Evolutionary conservation across 2,797 vertebrate species (phyloP).

Genomic region (Monodelphis domestica): DNA sequence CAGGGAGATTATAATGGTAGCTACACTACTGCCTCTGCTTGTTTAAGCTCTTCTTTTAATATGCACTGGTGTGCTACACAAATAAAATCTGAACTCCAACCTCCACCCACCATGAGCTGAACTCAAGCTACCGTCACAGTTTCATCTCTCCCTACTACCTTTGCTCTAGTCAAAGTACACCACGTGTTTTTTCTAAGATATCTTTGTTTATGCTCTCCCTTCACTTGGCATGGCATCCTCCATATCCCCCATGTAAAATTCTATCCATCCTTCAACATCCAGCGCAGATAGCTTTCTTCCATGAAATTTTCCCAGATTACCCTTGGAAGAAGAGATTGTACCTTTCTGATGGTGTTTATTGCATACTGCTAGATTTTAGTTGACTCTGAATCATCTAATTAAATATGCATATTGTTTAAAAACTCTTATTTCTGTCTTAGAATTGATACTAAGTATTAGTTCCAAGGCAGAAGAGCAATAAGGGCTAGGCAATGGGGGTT

Average conservation of each 20-base stretch:
- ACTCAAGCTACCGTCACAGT: not conserved
- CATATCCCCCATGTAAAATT: not conserved
- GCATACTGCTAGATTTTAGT: not conserved
- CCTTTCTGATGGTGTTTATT: not conserved
- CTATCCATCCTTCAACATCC: not conserved
- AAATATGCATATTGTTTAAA: too few relatives aligned
- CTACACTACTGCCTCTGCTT: not conserved
- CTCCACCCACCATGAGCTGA: not conserved
- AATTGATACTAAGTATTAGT: too few relatives aligned
- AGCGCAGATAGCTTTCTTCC: not conserved
- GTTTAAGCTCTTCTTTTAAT: not conserved
- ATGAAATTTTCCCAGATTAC: conserved; percentile 6
- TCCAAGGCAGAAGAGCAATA: too few relatives aligned
- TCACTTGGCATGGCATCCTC: not conserved
- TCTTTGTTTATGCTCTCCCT: not conserved
- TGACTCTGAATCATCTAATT: not conserved
- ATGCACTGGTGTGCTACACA: not conserved
- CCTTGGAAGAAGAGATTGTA: not conserved
- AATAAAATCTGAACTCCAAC: not conserved
- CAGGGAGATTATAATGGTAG: not conserved
- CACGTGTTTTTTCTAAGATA: conserved; percentile 2
- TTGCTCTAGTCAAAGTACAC: not conserved
- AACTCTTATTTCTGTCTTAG: too few relatives aligned
- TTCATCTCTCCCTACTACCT: not conserved
- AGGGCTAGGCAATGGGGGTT: too few relatives aligned